Evolutionary conservation across 2,797 vertebrate genomes (phyloP).

Genomic region (Anguilla obscura): DNA sequence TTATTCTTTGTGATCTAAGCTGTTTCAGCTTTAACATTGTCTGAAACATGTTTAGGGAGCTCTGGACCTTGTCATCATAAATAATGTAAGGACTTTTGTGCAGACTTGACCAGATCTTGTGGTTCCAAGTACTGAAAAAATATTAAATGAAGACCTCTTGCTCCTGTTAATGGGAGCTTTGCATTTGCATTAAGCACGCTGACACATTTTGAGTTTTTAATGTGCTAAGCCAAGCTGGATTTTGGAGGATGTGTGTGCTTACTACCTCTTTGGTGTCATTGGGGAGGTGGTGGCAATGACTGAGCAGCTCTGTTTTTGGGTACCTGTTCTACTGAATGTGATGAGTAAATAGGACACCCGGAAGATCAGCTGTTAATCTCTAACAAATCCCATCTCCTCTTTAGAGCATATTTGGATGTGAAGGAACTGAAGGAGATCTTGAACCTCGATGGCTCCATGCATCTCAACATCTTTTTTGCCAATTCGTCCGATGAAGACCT

Average conservation of each 20-base stretch:
- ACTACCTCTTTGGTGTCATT: background rate
- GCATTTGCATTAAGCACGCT: background rate
- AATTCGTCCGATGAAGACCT: slow-evolving; percentile 97
- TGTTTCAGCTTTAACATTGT: background rate
- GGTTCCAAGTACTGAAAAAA: background rate
- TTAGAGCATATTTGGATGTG: slow-evolving; percentile 94
- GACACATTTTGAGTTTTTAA: background rate
- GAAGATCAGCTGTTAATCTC: background rate
- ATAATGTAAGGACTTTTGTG: background rate
- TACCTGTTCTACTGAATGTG: background rate
- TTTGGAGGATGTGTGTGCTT: background rate
- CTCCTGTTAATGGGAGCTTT: background rate
- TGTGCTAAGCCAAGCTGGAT: background rate
- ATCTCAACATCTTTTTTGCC: slow-evolving; percentile 98
- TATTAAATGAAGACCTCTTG: background rate
- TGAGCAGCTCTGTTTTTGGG: background rate
- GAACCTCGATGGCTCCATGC: slow-evolving; percentile 89
- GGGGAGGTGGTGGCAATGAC: background rate
- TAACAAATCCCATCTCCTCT: slow-evolving; percentile 39
- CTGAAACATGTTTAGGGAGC: background rate
- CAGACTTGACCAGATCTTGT: background rate
- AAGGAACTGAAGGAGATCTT: slow-evolving; percentile 96
- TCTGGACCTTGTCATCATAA: background rate
- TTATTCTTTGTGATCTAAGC: background rate
- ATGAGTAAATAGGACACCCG: background rate